Evolutionary conservation across 1,140 invertebrate species (phyloP), one percentile per base, ranked within the genome.

Genomic region (Colletes latitarsis): DNA sequence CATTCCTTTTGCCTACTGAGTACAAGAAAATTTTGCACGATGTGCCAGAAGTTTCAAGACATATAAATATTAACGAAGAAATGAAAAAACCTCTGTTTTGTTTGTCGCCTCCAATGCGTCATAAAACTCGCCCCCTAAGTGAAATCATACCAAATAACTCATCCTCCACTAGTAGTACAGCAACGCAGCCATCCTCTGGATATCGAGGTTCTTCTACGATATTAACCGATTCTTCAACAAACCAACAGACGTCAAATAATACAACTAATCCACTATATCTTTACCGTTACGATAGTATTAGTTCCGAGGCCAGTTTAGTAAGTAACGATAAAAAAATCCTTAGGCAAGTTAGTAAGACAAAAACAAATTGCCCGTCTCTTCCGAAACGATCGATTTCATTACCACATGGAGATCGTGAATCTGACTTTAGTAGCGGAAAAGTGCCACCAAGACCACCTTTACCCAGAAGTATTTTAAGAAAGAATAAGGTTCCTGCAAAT

Each of bases 141-240:
- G 92, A 94, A 63, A 93, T 94, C 55, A 93, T 95, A 71, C 93
- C 94, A 57, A 95, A 94, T 46, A 95, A 95, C 74, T 93, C 95
- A 30, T 96, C 96, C 0, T 96, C 96, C 5, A 96, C 96, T 62
- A 97, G 96, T 78, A 96, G 95, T 70, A 96, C 96, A 46, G 96
- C 96, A 52, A 97, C 96, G 58, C 96, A 95, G 82, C 96, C 97
- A 3, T 97, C 96, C 58, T 97, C 96, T 0, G 97, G 97, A 19
- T 98, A 97, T 87, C 93, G 97, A 84, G 97, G 97, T 60, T 98
- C 97, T 0, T 98, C 97, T 0, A 97, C 96, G 5, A 96, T 97
- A 89, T 92, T 97, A 6, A 96, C 95, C 4, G 96, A 97, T 88
- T 97, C 96, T 17, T 96, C 95, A 14, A 94, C 92, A 83, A 96